Conservation (phyloP, 1,140 invertebrate genomes). For the Rhynchophorus ferrugineus region DNA sequence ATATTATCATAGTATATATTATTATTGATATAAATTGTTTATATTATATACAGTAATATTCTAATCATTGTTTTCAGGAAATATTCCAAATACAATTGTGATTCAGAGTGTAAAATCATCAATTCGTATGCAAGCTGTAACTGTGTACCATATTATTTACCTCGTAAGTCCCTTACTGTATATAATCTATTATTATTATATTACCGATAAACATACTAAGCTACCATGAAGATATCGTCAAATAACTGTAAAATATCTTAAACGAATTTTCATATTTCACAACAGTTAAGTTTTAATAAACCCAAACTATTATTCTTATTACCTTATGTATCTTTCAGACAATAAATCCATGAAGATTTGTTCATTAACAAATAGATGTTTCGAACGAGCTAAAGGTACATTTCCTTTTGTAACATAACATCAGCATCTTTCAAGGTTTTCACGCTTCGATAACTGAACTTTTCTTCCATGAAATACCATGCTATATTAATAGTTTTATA, state of each 20-base stretch:
- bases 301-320: too few species aligned
- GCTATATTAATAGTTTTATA: too few species aligned
- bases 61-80: constrained; percentile 40
- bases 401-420: too few species aligned
- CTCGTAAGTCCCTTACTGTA: constrained; percentile 49
- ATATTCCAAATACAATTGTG: constrained; percentile 56
- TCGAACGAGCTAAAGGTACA: too few species aligned
- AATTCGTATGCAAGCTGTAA: constrained; percentile 48
- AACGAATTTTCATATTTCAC: neutral
- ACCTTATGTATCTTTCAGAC: too few species aligned
- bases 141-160: constrained; percentile 59
- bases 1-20: too few species aligned
- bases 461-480: too few species aligned
- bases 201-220: neutral
- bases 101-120: constrained; percentile 57
- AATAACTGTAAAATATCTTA: neutral
- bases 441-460: too few species aligned
- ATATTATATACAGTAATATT: constrained; percentile 1
- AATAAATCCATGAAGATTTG: neutral
- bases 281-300: too few species aligned
- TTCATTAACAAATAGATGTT: neutral
- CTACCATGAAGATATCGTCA: neutral
- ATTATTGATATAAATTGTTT: too few species aligned
- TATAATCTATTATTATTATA: too few species aligned
- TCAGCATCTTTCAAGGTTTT: too few species aligned